Evolutionary conservation across 2,113 vertebrate species (phyloP), one percentile per base, ranked within the genome.

Genomic region (Myotis yumanensis): DNA sequence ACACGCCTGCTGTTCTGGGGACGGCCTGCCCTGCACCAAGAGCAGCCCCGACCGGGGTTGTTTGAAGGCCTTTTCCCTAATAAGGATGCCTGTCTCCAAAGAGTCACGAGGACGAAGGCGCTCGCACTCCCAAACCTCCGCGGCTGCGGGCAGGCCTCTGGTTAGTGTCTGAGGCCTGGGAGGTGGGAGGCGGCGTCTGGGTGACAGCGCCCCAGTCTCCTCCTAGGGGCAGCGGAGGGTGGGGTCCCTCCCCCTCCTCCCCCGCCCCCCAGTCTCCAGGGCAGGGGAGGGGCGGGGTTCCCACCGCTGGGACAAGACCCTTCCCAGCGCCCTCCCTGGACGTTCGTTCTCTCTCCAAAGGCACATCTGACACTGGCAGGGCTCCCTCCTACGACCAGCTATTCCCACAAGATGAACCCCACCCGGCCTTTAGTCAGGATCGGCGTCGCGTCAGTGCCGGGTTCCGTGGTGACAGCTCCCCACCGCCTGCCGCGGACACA

Each of bases 11-110:
- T 11, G 11, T 11, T 17, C 16, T 20, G 17, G 52, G 54, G 20
- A 23, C 23, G 28, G 23, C 57, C 23, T 4, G 57, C 57, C 14
- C 59, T n/a, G 64, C 0, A 1, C 30, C n/a, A 28, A 37, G 84
- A 86, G 10, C n/a, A 91, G 89, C 3, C 35, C 10, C 1, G 54
- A 37, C 81, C 20, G 25, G 28, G 40, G 48, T 64, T 88, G 37
- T 83, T 92, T 64, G 68, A 91, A 81, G 62, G 77, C 86, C 85
- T 83, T 64, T 81, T 72, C 71, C 93, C 90, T 89, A 92, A 89
- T 90, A 89, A 97, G 95, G 96, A 46, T 4, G 81, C 79, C 4
- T 8, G 75, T 14, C 68, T 86, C 15, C 28, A 91, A 79, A 89
- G 37, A 14, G 64, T 48, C 64, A 83, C 57, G n/a, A 93, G 84